Conservation (phyloP, 1,140 invertebrate species). For the Philotrypesis tridentata region DNA sequence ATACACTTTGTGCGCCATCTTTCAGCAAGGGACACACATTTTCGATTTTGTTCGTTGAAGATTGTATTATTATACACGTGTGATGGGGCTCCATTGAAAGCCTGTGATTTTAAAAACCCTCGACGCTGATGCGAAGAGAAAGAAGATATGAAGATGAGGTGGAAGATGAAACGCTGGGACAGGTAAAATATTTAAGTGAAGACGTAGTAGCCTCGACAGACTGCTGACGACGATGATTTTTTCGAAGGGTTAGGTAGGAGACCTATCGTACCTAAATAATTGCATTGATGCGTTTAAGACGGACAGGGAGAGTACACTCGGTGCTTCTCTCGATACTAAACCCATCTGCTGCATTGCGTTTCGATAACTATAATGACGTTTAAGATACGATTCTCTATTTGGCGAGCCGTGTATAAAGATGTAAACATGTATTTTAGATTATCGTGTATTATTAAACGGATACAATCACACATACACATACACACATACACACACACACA, state of each 20-base stretch:
- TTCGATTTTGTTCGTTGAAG: constrained; percentile 21
- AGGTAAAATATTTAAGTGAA: constrained; percentile 10
- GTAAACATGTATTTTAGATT: constrained; percentile 72
- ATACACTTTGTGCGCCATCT: constrained; percentile 17
- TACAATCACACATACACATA: constrained; percentile 50
- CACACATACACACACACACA: constrained; percentile 52
- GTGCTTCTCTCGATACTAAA: constrained; percentile 4
- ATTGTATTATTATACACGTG: neutral
- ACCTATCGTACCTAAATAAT: constrained; percentile 38
- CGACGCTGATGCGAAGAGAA: neutral
- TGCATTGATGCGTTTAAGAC: constrained; percentile 27
- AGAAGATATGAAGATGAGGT: neutral
- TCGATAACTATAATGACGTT: constrained; percentile 61
- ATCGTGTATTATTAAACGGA: constrained; percentile 65
- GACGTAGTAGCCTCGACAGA: neutral
- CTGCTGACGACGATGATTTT: constrained; percentile 26
- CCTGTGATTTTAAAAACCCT: constrained; percentile 31
- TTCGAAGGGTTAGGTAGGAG: constrained; percentile 38
- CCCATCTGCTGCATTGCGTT: constrained; percentile 55
- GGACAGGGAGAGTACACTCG: constrained; percentile 16
- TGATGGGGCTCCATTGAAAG: constrained; percentile 26
- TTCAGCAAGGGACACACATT: constrained; percentile 7
- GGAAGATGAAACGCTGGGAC: neutral
- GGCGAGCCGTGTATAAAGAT: constrained; percentile 67
- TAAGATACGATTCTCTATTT: constrained; percentile 59